Conservation (phyloP, 92 coral and sea anemone species). For the Metridium senile region DNA sequence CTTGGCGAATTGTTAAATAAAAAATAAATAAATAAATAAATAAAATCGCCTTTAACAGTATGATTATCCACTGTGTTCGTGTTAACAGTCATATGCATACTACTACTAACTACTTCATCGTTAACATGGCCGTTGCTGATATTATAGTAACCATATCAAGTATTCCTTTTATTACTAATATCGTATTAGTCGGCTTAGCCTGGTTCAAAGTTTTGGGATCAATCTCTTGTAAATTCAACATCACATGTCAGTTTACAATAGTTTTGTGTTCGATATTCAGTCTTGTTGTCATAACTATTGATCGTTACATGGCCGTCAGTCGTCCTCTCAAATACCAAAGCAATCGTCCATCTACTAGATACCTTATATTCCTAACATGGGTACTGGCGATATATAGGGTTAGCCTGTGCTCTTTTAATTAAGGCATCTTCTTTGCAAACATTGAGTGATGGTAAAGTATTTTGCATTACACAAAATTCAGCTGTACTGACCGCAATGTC, state of each 20-base stretch:
- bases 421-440: neutral
- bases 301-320: conserved; percentile 33
- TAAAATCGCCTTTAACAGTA: conserved; percentile 46
- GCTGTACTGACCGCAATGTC: neutral
- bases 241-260: neutral
- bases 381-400: conserved; percentile 4
- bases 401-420: neutral
- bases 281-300: conserved; percentile 24
- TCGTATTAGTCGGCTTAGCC: neutral
- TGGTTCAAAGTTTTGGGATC: conserved; percentile 20
- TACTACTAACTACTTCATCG: conserved; percentile 57
- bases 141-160: conserved; percentile 16
- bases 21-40: too few species aligned
- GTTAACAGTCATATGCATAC: conserved; percentile 46
- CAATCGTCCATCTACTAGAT: neutral
- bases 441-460: neutral
- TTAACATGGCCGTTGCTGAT: conserved; percentile 59
- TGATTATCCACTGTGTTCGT: conserved; percentile 50
- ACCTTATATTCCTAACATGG: conserved; percentile 23
- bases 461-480: neutral
- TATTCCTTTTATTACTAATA: neutral
- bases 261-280: conserved; percentile 16
- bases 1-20: too few species aligned
- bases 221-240: neutral
- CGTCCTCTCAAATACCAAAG: conserved; percentile 21